A percentile compares a stretch with the other conserved stretches of the same genome.
Evolutionary conservation across 2,888 invertebrate species (phyloP).

Genomic region (Chrysolina americana): DNA sequence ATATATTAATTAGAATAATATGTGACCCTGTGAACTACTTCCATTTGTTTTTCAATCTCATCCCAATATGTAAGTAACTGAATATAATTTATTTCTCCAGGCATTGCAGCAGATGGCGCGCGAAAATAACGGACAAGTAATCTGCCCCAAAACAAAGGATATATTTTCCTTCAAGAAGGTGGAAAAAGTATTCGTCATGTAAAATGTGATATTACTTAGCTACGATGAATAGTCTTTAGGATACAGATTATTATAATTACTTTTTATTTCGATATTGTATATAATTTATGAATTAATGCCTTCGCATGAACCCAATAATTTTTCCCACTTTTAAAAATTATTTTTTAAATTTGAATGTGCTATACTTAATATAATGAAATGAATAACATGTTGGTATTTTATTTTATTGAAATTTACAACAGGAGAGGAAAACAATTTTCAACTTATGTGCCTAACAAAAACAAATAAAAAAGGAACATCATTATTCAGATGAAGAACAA

Average conservation of each 20-base stretch:
- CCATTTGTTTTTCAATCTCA: neutral
- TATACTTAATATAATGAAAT: constrained; percentile 31
- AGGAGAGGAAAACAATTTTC: neutral
- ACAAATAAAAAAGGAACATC: neutral
- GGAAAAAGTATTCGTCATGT: constrained; percentile 98
- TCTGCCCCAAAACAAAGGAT: constrained; percentile 95
- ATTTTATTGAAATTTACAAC: neutral
- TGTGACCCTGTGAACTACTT: no score
- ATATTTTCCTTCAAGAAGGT: constrained; percentile 91
- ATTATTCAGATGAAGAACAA: neutral
- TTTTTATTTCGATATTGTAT: constrained; percentile 35
- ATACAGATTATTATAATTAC: constrained; percentile 29
- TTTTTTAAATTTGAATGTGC: constrained; percentile 42
- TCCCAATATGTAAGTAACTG: neutral
- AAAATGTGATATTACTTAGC: constrained; percentile 63
- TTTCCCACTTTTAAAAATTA: constrained; percentile 22
- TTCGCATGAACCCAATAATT: neutral
- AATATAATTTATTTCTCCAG: constrained; percentile 70
- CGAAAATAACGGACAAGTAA: constrained; percentile 91
- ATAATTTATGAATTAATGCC: constrained; percentile 26
- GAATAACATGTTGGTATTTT: neutral
- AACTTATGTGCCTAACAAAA: neutral
- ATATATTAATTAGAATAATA: no score
- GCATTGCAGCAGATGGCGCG: constrained; percentile 91
- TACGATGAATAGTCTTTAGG: constrained; percentile 40